Conservation (phyloP, 2,113 vertebrate species). For the Odocoileus virginianus region DNA sequence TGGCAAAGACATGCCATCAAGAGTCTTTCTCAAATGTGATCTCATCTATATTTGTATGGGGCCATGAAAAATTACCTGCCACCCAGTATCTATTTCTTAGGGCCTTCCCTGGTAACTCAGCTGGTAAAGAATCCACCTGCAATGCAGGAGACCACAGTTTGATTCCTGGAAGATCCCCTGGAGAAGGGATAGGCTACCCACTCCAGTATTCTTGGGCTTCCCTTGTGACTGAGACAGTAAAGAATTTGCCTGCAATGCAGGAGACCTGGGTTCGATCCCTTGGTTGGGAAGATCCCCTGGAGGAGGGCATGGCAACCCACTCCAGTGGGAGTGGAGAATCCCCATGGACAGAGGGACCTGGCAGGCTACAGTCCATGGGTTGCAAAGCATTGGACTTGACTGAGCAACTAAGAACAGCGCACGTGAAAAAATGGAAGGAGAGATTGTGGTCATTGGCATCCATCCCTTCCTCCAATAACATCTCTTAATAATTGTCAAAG, state of each 20-base stretch:
- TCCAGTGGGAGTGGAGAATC: background rate
- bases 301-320: background rate
- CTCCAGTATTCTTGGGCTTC: background rate
- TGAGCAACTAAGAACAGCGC: background rate
- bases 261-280: background rate
- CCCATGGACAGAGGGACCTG: background rate
- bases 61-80: background rate
- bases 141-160: background rate
- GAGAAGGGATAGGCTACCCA: background rate
- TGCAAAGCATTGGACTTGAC: background rate
- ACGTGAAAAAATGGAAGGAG: constrained; percentile 1
- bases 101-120: background rate
- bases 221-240: background rate
- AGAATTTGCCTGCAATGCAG: background rate
- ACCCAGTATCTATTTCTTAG: background rate
- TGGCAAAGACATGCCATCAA: background rate
- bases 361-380: background rate
- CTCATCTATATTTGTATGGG: background rate
- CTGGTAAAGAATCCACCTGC: background rate
- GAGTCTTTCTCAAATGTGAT: constrained; percentile 10
- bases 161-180: background rate
- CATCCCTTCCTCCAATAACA: background rate
- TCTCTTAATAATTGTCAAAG: background rate
- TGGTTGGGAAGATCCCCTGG: background rate
- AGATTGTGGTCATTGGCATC: background rate